Evolutionary conservation across 2,113 vertebrate species (phyloP), one percentile per base, ranked within the genome.

Genomic region (Cryptoleucopteryx plumbea): DNA sequence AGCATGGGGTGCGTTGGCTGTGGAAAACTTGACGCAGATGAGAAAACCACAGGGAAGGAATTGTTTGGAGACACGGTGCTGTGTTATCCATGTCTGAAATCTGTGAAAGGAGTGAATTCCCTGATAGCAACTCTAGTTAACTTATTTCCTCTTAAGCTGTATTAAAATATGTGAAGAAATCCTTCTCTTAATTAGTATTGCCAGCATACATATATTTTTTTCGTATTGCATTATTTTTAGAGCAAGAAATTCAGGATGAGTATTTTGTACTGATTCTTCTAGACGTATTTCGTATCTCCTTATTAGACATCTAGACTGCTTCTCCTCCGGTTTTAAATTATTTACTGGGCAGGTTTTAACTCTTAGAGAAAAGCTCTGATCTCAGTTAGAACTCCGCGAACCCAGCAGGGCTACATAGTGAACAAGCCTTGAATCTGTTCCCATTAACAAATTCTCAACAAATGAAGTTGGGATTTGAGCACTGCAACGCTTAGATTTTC

Each of bases 361-460:
- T 79, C 50, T 21, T 58, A 6, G 34, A 45, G 53, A 26, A 15
- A 26, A 67, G 10, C 36, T 53, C 26, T 47, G n/a, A 19, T 58
- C 22, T 50, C 16, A 22, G 34, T 43, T 63, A 67, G 20, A 78
- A 6, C 62, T 55, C 66, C 36, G 48, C 14, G 4, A 42, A 42
- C 27, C 27, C 80, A 12, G 17, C 0, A 3, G 80, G 59, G 38
- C 78, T 53, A 8, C 11, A 1, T 11, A 34, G 36, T 1, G 4
- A 73, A 13, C 22, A 10, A 82, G 45, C 36, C 70, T 82, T 77
- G 88, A 59, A 45, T 90, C 74, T n/a, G 40, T 32, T 84, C 84
- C 81, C 83, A 8, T 84, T 65, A 75, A 61, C 83, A 80, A 25
- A 70, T 81, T 93, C 68, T 79, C 22, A 1, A 27, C 36, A 8